phyloP scores from a whole-genome alignment of 2,888 invertebrate species.

The Smittia sp. region DNA sequence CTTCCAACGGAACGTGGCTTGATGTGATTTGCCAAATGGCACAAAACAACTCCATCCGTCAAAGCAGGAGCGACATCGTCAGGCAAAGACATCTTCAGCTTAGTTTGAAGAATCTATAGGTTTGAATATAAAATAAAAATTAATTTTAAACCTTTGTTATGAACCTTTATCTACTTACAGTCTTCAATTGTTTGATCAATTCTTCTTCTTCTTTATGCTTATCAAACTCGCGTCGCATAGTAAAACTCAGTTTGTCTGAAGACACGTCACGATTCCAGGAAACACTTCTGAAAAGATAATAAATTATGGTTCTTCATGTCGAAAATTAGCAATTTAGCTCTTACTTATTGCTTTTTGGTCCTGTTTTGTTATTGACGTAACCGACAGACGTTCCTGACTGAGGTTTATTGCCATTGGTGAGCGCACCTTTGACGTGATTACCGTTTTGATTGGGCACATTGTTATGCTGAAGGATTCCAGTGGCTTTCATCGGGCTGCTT shows the following conservation, averaged over 20 bases:
- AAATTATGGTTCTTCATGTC: not conserved
- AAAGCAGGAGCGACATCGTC: slow-evolving; percentile 80
- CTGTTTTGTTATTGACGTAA: slow-evolving; percentile 48
- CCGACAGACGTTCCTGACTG: slow-evolving; percentile 49
- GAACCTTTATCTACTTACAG: slow-evolving; percentile 71
- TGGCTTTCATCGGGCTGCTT: slow-evolving; percentile 51
- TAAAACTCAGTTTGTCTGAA: slow-evolving; percentile 79
- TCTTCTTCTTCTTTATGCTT: slow-evolving; percentile 87
- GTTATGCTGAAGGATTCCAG: slow-evolving; percentile 47
- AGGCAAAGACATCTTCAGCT: slow-evolving; percentile 86
- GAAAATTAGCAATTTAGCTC: not conserved
- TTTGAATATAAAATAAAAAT: slow-evolving; percentile 37
- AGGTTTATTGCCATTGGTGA: slow-evolving; percentile 45
- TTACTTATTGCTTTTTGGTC: slow-evolving; percentile 42
- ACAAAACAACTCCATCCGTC: slow-evolving; percentile 89
- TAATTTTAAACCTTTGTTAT: not conserved
- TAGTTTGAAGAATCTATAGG: slow-evolving; percentile 79
- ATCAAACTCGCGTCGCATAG: slow-evolving; percentile 88
- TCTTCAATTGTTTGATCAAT: slow-evolving; percentile 76
- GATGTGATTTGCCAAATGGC: slow-evolving; percentile 92
- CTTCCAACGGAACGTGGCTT: slow-evolving; percentile 86
- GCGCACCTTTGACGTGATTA: slow-evolving; percentile 50
- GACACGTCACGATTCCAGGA: slow-evolving; percentile 72
- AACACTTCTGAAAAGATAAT: slow-evolving; percentile 55
- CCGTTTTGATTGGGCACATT: slow-evolving; percentile 48